Percentiles rank a stretch among this genome's conserved stretches.
Evolutionary conservation across 2,113 vertebrate species (phyloP).

Genomic region (Sinocyclocheilus grahami): DNA sequence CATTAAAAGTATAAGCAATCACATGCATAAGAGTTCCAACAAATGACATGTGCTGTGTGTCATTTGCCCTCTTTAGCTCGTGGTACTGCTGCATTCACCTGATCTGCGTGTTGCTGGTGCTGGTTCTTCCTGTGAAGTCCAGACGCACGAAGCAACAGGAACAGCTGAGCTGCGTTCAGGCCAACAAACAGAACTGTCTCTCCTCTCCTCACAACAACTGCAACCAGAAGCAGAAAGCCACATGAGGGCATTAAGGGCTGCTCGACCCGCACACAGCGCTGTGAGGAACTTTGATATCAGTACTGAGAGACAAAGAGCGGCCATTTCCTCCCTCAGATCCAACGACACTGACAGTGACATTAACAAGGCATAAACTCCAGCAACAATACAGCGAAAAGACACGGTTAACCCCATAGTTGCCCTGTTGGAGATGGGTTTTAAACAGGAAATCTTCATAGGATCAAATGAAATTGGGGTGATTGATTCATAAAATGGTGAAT

Average conservation of each 20-base stretch:
- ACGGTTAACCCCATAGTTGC: conserved; percentile 60
- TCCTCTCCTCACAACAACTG: conserved; percentile 83
- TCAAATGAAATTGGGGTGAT: conserved; percentile 15
- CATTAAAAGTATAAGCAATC: background rate
- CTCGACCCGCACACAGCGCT: conserved; percentile 40
- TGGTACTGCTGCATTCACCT: conserved; percentile 93
- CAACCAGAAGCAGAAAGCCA: conserved; percentile 83
- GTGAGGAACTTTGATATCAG: conserved; percentile 50
- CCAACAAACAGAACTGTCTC: conserved; percentile 72
- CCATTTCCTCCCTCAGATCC: conserved; percentile 65
- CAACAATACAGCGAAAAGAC: conserved; percentile 51
- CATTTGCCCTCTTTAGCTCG: conserved; percentile 76
- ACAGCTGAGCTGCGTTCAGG: conserved; percentile 63
- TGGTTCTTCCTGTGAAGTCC: conserved; percentile 83
- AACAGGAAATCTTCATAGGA: conserved; percentile 3
- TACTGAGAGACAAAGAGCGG: conserved; percentile 57
- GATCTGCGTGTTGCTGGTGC: conserved; percentile 81
- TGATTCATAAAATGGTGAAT: background rate
- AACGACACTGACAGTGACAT: conserved; percentile 55
- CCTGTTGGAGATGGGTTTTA: conserved; percentile 61
- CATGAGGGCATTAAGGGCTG: conserved; percentile 68
- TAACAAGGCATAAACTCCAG: conserved; percentile 32
- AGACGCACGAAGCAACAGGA: conserved; percentile 73
- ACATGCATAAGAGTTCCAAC: background rate
- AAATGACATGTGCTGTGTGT: background rate